Evolutionary conservation across 2,113 vertebrate genomes (phyloP).

Genomic region (Onychostoma macrolepis): DNA sequence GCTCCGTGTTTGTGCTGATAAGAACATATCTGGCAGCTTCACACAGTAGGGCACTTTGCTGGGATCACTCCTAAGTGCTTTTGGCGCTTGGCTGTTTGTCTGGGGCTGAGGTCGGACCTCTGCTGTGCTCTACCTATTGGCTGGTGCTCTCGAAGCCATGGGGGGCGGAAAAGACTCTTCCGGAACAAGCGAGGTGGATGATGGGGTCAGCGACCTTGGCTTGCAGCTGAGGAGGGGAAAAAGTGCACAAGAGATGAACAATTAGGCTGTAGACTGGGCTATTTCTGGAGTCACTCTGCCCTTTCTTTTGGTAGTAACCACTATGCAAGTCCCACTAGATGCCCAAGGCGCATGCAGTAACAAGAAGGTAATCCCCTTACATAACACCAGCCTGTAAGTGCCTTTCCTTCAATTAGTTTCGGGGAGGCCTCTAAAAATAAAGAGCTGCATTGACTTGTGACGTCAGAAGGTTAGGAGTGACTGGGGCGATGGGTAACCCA

Average conservation of each 20-base stretch:
- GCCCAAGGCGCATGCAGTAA: constrained; percentile 62
- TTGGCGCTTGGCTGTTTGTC: constrained; percentile 74
- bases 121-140: constrained; percentile 72
- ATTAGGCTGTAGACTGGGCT: constrained; percentile 71
- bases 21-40: constrained; percentile 75
- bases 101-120: constrained; percentile 68
- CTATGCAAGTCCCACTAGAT: constrained; percentile 55
- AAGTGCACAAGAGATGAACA: constrained; percentile 71
- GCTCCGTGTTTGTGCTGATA: constrained; percentile 66
- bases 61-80: constrained; percentile 73
- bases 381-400: constrained; percentile 67
- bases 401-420: constrained; percentile 67
- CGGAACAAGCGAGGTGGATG: constrained; percentile 79
- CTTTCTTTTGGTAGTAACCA: constrained; percentile 46
- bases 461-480: constrained; percentile 59
- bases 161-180: constrained; percentile 79
- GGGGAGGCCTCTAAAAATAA: constrained; percentile 72
- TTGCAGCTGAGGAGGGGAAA: constrained; percentile 72
- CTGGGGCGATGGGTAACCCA: constrained; percentile 45
- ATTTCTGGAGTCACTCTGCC: constrained; percentile 71
- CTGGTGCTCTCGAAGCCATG: constrained; percentile 65
- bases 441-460: constrained; percentile 56
- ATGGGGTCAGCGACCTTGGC: constrained; percentile 77
- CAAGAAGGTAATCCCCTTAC: constrained; percentile 77
- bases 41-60: constrained; percentile 70